phyloP scores from a whole-genome alignment of 2,888 invertebrate genomes.

The Tetragonula carbonaria region DNA sequence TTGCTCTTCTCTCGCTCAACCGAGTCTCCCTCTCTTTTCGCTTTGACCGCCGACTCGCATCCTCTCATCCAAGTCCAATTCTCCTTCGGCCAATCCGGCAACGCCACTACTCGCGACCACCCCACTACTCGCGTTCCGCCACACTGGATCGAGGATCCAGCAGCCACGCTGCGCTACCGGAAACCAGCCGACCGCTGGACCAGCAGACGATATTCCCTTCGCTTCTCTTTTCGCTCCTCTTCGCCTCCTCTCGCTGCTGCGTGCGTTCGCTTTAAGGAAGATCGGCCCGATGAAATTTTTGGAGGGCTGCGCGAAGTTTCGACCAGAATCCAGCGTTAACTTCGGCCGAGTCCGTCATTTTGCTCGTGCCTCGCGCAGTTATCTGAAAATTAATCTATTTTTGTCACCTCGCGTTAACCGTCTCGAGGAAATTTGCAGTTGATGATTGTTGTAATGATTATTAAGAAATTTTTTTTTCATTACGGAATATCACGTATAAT shows the following conservation, averaged over 20 bases:
- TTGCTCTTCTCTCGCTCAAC: constrained; percentile 34
- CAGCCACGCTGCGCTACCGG: constrained; percentile 59
- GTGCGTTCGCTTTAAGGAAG: neutral
- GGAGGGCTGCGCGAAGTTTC: constrained; percentile 1
- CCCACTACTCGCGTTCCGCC: constrained; percentile 46
- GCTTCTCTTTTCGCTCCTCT: neutral
- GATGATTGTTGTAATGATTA: too few species aligned
- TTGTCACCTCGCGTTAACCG: neutral
- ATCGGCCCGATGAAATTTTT: neutral
- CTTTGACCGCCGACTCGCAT: constrained; percentile 56
- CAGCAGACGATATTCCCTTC: constrained; percentile 19
- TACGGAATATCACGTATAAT: too few species aligned
- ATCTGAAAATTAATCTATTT: neutral
- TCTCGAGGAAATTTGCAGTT: neutral
- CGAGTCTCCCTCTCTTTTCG: constrained; percentile 39
- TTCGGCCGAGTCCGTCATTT: neutral
- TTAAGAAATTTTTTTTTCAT: too few species aligned
- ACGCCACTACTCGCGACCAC: constrained; percentile 47
- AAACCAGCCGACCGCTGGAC: constrained; percentile 41
- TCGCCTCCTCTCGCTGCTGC: neutral
- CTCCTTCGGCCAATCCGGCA: constrained; percentile 64
- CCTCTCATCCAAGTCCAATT: constrained; percentile 59
- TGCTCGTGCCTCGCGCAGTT: neutral
- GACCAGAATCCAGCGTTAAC: neutral
- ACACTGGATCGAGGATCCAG: constrained; percentile 65